Conservation (phyloP, 2,797 vertebrate species). For the Enteromius trimaculatus region DNA sequence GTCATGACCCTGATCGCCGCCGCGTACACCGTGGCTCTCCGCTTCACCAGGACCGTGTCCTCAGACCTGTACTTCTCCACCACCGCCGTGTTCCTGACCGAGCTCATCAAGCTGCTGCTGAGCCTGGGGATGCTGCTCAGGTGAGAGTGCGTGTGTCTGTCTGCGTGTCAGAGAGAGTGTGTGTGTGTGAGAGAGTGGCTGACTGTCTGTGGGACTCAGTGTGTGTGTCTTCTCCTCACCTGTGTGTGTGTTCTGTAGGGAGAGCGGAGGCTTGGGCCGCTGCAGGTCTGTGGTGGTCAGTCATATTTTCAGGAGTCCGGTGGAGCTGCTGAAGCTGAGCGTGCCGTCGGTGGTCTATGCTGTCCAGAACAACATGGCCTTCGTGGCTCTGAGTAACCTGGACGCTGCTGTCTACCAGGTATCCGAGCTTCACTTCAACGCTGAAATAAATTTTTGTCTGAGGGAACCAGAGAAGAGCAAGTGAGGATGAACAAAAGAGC, state of each 20-base stretch:
- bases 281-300: slow-evolving; percentile 82
- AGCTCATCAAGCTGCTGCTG: slow-evolving; percentile 90
- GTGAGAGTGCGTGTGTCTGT: slow-evolving; percentile 76
- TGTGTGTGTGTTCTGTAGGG: slow-evolving; percentile 78
- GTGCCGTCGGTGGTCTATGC: slow-evolving; percentile 94
- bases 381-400: slow-evolving; percentile 93
- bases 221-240: not conserved
- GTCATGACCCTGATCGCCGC: slow-evolving; percentile 98
- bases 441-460: too few species aligned
- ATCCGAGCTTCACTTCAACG: slow-evolving; percentile 1
- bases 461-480: too few species aligned
- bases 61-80: slow-evolving; percentile 90
- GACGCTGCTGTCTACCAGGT: slow-evolving; percentile 98
- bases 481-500: too few species aligned
- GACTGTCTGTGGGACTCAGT: too few species aligned
- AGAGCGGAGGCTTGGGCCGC: slow-evolving; percentile 82
- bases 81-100: slow-evolving; percentile 89
- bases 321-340: slow-evolving; percentile 90
- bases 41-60: slow-evolving; percentile 88
- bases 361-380: slow-evolving; percentile 98
- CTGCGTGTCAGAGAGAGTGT: slow-evolving; percentile 62
- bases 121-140: slow-evolving; percentile 90
- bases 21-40: slow-evolving; percentile 84
- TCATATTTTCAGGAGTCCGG: slow-evolving; percentile 85
- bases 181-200: not conserved